These are phyloP conservation scores for Drosophila bocki DNA, from an alignment of 1,140 invertebrate genomes.

Conservation along the genomic window DNA sequence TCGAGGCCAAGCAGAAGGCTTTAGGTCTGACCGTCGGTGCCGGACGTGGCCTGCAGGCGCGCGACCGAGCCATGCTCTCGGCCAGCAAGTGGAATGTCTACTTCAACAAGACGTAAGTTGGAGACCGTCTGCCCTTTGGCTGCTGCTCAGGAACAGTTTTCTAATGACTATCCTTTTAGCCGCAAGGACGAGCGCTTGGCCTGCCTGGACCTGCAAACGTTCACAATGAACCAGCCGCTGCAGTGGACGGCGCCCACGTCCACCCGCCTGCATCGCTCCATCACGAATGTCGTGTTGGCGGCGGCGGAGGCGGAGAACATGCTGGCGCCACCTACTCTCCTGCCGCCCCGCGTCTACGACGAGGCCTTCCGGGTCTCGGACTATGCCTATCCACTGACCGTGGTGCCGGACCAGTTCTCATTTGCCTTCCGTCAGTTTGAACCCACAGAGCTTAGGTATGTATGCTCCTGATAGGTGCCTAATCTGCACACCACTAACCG, in stretches of 20 bases:
- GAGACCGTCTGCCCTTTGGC: too few species aligned
- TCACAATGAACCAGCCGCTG: slow-evolving; percentile 74
- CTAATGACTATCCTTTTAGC: slow-evolving; percentile 33
- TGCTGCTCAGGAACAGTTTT: background rate
- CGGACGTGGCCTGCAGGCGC: slow-evolving; percentile 89
- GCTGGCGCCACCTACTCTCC: slow-evolving; percentile 53
- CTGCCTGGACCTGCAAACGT: slow-evolving; percentile 82
- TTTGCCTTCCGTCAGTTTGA: slow-evolving; percentile 91
- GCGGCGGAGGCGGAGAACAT: slow-evolving; percentile 70
- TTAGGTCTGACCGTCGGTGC: slow-evolving; percentile 86
- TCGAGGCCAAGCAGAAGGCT: slow-evolving; percentile 85
- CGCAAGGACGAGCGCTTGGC: slow-evolving; percentile 79
- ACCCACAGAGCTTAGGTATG: slow-evolving; percentile 88
- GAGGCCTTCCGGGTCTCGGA: slow-evolving; percentile 41
- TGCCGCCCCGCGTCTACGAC: slow-evolving; percentile 51
- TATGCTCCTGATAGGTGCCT: background rate
- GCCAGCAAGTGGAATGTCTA: slow-evolving; percentile 95
- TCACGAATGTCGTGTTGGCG: slow-evolving; percentile 47
- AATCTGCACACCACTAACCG: background rate
- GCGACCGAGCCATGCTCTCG: slow-evolving; percentile 94
- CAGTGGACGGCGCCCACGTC: slow-evolving; percentile 51
- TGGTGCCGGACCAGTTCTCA: slow-evolving; percentile 97
- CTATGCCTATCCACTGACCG: slow-evolving; percentile 92
- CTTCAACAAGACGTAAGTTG: slow-evolving; percentile 90
- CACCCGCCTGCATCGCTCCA: slow-evolving; percentile 56